These are phyloP conservation scores for Mythimna albipuncta DNA, from an alignment of 2,888 invertebrate genomes.

Conservation along the genomic window DNA sequence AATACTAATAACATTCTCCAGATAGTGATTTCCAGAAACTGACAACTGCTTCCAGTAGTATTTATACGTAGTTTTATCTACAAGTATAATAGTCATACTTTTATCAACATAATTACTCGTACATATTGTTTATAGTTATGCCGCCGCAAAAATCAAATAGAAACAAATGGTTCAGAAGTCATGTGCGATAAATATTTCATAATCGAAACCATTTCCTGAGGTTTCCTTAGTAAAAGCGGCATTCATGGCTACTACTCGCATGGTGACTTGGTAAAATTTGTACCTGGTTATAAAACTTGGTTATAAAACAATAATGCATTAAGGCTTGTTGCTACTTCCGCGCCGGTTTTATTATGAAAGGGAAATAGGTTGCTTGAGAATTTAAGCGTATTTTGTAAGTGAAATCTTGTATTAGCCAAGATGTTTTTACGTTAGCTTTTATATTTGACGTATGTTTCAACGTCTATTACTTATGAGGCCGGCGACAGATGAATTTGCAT, in stretches of 20 bases:
- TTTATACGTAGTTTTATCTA: constrained; percentile 5
- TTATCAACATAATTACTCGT: not conserved
- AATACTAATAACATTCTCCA: not conserved
- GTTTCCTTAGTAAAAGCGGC: constrained; percentile 46
- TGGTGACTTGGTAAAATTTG: constrained; percentile 29
- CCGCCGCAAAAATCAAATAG: constrained; percentile 13
- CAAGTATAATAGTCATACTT: constrained; percentile 5
- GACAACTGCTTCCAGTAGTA: not conserved
- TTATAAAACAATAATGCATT: constrained; percentile 52
- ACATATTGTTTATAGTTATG: not conserved
- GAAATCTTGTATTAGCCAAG: constrained; percentile 7
- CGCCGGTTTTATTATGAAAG: constrained; percentile 28
- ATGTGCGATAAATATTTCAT: constrained; percentile 52
- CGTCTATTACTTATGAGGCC: not conserved
- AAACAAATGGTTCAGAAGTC: constrained; percentile 45
- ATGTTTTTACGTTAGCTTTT: not conserved
- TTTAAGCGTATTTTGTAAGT: constrained; percentile 13
- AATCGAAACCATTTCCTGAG: constrained; percentile 48
- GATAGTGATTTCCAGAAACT: not conserved
- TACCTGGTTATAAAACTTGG: not conserved
- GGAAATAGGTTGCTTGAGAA: constrained; percentile 25
- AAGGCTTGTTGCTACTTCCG: constrained; percentile 49
- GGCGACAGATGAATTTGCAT: too few relatives aligned
- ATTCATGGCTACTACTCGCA: constrained; percentile 14
- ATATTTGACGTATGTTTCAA: not conserved